These are phyloP conservation scores for Leptinotarsa haldemani DNA, from an alignment of 2,888 invertebrate genomes.

Conservation along the genomic window DNA sequence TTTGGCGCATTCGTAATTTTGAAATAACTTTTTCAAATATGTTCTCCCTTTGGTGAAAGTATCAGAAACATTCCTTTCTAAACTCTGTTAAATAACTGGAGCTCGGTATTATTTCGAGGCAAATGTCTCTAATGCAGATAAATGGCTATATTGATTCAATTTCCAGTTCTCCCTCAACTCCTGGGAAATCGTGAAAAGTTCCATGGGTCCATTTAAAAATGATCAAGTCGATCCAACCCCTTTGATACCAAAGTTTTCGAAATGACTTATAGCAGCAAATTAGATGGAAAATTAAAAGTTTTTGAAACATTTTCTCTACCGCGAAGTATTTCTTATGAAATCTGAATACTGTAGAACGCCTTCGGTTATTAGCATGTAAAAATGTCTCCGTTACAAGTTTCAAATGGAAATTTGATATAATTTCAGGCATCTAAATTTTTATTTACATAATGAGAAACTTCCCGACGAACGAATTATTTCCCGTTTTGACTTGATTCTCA, in stretches of 20 bases:
- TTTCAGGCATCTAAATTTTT: conserved; percentile 40
- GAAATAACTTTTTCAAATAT: too few relatives aligned
- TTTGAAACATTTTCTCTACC: conserved; percentile 37
- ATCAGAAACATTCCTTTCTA: background rate
- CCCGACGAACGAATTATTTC: conserved; percentile 18
- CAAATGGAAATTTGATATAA: conserved; percentile 45
- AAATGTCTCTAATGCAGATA: conserved; percentile 5
- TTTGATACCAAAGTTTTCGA: conserved; percentile 32
- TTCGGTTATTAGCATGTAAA: conserved; percentile 44
- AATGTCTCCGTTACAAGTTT: conserved; percentile 39
- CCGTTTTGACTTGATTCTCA: conserved; percentile 24
- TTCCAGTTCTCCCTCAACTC: conserved; percentile 5
- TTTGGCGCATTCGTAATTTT: too few relatives aligned
- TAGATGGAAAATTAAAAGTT: conserved; percentile 50
- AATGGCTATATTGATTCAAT: conserved; percentile 11
- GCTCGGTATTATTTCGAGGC: background rate
- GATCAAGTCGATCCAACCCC: conserved; percentile 29
- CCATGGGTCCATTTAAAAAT: conserved; percentile 28
- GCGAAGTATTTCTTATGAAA: conserved; percentile 38
- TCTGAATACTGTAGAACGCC: conserved; percentile 43
- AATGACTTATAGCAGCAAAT: conserved; percentile 48
- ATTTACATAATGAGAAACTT: conserved; percentile 39
- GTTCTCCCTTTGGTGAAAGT: too few relatives aligned
- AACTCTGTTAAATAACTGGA: background rate
- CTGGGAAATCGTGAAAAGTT: conserved; percentile 13